phyloP scores from a whole-genome alignment of 92 coral and sea anemone genomes.

The Parazoanthus swiftii region DNA sequence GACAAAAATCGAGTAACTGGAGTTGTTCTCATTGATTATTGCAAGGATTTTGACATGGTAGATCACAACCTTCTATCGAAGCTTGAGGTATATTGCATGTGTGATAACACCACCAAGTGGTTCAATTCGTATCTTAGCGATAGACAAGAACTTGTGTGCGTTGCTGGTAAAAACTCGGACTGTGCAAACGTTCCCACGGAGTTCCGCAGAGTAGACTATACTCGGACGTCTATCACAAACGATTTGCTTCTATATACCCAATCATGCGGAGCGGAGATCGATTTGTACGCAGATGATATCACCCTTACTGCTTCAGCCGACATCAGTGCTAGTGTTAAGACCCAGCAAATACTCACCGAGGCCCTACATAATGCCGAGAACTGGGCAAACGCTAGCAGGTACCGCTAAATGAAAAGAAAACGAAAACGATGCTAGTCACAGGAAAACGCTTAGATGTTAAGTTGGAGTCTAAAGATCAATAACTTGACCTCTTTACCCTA shows the following conservation, averaged over 20 bases:
- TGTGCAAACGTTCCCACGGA: slow-evolving; percentile 33
- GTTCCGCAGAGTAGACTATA: slow-evolving; percentile 48
- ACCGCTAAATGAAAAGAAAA: slow-evolving; percentile 41
- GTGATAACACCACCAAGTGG: too few species aligned
- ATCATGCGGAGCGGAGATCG: slow-evolving; percentile 28
- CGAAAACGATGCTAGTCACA: slow-evolving; percentile 42
- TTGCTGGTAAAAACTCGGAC: slow-evolving; percentile 40
- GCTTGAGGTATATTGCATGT: too few species aligned
- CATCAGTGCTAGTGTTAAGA: not conserved
- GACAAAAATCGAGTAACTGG: too few species aligned
- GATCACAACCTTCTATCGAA: too few species aligned
- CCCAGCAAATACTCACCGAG: not conserved
- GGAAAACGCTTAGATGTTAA: slow-evolving; percentile 44
- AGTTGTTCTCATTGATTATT: too few species aligned
- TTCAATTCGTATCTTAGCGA: slow-evolving; percentile 42
- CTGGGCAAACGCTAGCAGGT: slow-evolving; percentile 49
- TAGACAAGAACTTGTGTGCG: slow-evolving; percentile 54
- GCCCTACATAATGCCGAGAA: slow-evolving; percentile 6
- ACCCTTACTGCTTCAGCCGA: slow-evolving; percentile 43
- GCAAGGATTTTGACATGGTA: too few species aligned
- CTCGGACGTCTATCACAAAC: slow-evolving; percentile 44
- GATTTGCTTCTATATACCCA: slow-evolving; percentile 34
- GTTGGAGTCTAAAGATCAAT: not conserved
- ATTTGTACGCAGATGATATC: slow-evolving; percentile 41
- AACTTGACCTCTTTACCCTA: not conserved